These are phyloP conservation scores for Sternotherus odoratus DNA, from an alignment of 2,797 vertebrate species.

Conservation along the genomic window DNA sequence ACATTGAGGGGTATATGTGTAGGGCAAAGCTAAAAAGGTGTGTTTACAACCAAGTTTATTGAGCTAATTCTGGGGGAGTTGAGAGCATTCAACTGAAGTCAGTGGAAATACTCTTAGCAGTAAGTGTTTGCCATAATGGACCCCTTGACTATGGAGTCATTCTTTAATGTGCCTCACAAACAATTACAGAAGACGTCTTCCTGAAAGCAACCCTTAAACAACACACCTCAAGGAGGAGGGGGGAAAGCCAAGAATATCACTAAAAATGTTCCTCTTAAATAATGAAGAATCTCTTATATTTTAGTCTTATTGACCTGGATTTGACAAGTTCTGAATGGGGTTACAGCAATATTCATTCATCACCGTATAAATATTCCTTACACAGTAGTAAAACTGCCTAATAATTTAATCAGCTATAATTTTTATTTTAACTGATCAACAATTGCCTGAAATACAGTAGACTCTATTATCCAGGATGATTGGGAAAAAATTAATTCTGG, in stretches of 20 bases:
- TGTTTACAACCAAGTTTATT: not conserved
- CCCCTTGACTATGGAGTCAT: slow-evolving; percentile 51
- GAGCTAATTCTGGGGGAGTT: not conserved
- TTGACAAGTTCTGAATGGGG: slow-evolving; percentile 78
- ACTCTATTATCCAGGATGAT: no score
- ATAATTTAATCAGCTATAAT: slow-evolving; percentile 74
- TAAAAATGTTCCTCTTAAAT: slow-evolving; percentile 43
- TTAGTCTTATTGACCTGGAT: slow-evolving; percentile 68
- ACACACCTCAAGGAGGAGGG: slow-evolving; percentile 1
- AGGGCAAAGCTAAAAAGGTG: not conserved
- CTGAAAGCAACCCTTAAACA: slow-evolving; percentile 57
- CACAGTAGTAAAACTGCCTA: slow-evolving; percentile 70
- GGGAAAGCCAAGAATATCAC: slow-evolving; percentile 53
- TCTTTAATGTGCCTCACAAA: slow-evolving; percentile 17
- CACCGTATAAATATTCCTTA: slow-evolving; percentile 75
- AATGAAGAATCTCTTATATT: slow-evolving; percentile 72
- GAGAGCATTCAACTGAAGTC: slow-evolving; percentile 8
- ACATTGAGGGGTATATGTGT: no score
- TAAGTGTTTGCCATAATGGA: slow-evolving; percentile 38
- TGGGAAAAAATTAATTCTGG: no score
- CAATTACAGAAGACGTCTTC: slow-evolving; percentile 44
- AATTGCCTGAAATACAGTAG: slow-evolving; percentile 67
- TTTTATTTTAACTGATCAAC: slow-evolving; percentile 69
- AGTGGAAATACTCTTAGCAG: not conserved
- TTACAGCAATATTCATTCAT: slow-evolving; percentile 78